Percentiles rank a stretch among this genome's conserved stretches.
phyloP scores from a whole-genome alignment of 2,797 vertebrate genomes.

The Chelmon rostratus region DNA sequence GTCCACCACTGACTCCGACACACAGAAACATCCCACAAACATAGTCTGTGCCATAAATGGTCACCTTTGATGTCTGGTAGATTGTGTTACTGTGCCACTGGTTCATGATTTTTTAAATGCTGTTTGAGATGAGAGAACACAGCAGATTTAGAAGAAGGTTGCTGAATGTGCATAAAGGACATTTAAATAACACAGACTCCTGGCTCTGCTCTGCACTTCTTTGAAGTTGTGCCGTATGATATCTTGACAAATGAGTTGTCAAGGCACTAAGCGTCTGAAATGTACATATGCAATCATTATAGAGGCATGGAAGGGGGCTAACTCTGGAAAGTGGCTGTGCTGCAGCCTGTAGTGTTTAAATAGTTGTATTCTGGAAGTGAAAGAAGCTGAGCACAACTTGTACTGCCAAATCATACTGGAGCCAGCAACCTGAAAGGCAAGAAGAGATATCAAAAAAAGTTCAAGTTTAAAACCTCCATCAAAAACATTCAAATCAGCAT shows the following conservation, averaged over 20 bases:
- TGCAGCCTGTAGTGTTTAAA: conserved; percentile 7
- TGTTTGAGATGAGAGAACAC: not conserved
- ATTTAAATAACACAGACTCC: not conserved
- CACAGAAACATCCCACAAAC: not conserved
- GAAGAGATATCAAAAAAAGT: too few species aligned
- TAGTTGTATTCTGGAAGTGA: not conserved
- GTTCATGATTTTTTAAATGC: conserved; percentile 25
- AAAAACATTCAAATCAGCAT: too few species aligned
- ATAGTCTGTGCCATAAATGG: conserved; percentile 1
- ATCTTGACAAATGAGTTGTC: conserved; percentile 27
- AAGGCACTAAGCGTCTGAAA: not conserved
- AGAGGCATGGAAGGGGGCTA: conserved; percentile 4
- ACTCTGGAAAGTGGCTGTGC: conserved; percentile 19
- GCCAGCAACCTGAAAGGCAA: not conserved
- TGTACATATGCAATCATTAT: too few species aligned
- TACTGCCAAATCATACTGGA: not conserved
- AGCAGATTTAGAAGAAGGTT: not conserved
- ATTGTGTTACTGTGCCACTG: not conserved
- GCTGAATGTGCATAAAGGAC: conserved; percentile 22
- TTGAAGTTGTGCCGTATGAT: not conserved
- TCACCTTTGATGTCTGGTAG: not conserved
- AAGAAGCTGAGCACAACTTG: not conserved
- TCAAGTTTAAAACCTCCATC: too few species aligned
- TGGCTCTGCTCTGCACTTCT: conserved; percentile 9
- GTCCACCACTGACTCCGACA: conserved; percentile 6